Base-by-base conservation (phyloP, 2,113 vertebrate genomes). In the Seriola aureovittata region DNA sequence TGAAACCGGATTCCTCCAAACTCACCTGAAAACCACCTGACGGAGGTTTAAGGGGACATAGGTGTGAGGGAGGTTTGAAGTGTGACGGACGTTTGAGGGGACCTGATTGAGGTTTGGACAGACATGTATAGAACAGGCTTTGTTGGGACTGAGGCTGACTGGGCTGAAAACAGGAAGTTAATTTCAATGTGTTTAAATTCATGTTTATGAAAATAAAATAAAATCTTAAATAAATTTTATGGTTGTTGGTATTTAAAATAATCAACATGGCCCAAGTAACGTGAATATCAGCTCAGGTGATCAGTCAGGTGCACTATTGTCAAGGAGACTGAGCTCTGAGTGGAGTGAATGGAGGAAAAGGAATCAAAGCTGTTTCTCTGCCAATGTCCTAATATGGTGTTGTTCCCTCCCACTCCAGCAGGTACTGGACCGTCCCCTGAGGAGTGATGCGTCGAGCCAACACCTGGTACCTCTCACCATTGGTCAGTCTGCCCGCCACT, bases 381-480 rank as follows among this genome's bases (percentile, higher is more conserved):
- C 29, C 38, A 21, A 62, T 0, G 2, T 60, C 54, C 83, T 91
- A 99, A 91, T 97, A 99, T 0, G 97, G 97, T 3, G 98, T 97
- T 0, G 96, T 96, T 64, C 98, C 97, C 90, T 99, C 98, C 98
- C 98, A 99, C 93, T 99, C 97, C 89, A 99, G 94, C 85, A 99
- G 94, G 91, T 99, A 99, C 93, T 99, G 98, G 54, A 98, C 97
- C 57, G 96, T 96, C 23, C 98, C 98, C 84, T 98, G 96, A 0
- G 96, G 95, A 0, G 97, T 98, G 92, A 98, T 94, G 38, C 98
- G 91, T 4, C 98, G 96, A 0, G 98, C 98, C 93, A 99, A 68
- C 85, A 99, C 98, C 89, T 97, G 97, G 88, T 97, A 99, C 90
- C 96, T 96, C 90, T 99, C 98, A 0, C 98, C 97, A 2, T 97